Conservation (phyloP, 1,140 invertebrate genomes). For the Hyphantria cunea region DNA sequence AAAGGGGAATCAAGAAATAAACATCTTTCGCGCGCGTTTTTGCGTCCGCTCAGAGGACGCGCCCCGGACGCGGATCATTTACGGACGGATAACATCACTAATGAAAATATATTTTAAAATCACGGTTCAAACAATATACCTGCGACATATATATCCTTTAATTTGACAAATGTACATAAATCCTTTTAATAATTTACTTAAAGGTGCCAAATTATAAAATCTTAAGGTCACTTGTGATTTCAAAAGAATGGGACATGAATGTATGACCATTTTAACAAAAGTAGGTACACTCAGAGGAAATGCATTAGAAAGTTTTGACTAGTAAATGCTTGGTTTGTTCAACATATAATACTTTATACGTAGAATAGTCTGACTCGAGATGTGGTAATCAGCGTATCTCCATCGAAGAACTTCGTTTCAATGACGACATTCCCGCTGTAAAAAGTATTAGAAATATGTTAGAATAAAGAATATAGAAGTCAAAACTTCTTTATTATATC, state of each 20-base stretch:
- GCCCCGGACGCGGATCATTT: too few relatives aligned
- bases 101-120: too few relatives aligned
- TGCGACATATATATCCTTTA: too few relatives aligned
- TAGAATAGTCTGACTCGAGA: constrained; percentile 98
- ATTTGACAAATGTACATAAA: too few relatives aligned
- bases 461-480: too few relatives aligned
- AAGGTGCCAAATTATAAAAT: constrained; percentile 9
- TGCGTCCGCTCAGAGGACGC: too few relatives aligned
- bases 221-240: constrained; percentile 33
- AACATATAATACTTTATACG: constrained; percentile 84
- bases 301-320: constrained; percentile 32
- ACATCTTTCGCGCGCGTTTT: too few relatives aligned
- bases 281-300: constrained; percentile 21
- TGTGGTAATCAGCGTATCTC: constrained; percentile 96
- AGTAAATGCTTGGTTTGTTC: not conserved
- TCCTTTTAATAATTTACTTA: not conserved
- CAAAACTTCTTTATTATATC: too few relatives aligned
- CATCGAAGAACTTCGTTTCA: constrained; percentile 99
- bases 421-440: constrained; percentile 98
- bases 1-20: too few relatives aligned
- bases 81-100: too few relatives aligned
- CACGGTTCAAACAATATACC: too few relatives aligned
- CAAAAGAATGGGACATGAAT: constrained; percentile 3
- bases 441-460: too few relatives aligned
- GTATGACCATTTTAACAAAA: constrained; percentile 3